Conservation (phyloP, 2,113 vertebrate genomes). For the Mormyrus iriodes region DNA sequence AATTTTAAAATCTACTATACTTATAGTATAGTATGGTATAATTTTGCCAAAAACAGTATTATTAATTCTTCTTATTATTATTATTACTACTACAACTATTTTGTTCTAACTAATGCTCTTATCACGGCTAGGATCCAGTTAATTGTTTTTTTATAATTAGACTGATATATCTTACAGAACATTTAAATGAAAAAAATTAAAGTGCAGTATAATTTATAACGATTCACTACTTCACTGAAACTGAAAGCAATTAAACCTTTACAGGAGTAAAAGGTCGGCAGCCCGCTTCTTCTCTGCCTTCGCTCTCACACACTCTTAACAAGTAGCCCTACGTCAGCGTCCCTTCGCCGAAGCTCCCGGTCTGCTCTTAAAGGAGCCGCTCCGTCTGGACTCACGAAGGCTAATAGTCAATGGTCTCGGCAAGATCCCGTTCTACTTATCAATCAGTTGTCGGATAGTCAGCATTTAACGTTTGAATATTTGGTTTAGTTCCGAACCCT, state of each 20-base stretch:
- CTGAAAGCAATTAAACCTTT: background rate
- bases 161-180: background rate
- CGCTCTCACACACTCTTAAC: background rate
- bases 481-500: background rate
- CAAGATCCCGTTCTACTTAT: background rate
- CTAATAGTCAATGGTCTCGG: background rate
- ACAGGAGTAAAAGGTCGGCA: background rate
- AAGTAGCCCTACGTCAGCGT: slow-evolving; percentile 4
- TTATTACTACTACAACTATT: background rate
- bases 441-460: background rate
- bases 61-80: background rate
- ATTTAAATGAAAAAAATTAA: background rate
- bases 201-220: background rate
- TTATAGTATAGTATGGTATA: background rate
- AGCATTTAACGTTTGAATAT: background rate
- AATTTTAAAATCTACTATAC: background rate
- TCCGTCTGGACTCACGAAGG: background rate
- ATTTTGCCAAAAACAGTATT: background rate
- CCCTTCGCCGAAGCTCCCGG: background rate
- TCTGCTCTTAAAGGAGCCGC: slow-evolving; percentile 18
- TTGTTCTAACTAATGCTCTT: background rate
- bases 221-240: background rate
- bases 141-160: background rate
- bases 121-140: background rate
- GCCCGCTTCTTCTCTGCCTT: background rate